Conservation (phyloP, 23 tunicate genomes). For the Styela clava region DNA sequence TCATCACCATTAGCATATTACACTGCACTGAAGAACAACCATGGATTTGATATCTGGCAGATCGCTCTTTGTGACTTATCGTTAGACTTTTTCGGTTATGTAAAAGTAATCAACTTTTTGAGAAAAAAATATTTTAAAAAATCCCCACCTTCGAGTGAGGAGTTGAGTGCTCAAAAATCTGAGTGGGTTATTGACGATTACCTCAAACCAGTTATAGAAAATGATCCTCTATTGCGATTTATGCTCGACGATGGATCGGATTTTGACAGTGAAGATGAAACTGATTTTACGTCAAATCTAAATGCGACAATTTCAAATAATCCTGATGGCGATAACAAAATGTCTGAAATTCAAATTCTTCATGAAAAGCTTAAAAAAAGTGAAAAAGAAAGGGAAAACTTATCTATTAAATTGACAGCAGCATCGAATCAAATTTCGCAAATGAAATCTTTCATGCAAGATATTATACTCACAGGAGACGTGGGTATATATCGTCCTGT, state of each 20-base stretch:
- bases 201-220: slow-evolving; percentile 62
- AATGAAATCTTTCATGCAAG: slow-evolving; percentile 91
- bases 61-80: slow-evolving; percentile 57
- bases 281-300: not conserved
- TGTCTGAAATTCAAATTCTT: not conserved
- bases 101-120: slow-evolving; percentile 74
- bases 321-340: not conserved
- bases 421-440: slow-evolving; percentile 43
- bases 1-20: slow-evolving; percentile 53
- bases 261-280: slow-evolving; percentile 19
- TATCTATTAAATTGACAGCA: slow-evolving; percentile 26
- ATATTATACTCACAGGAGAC: slow-evolving; percentile 47
- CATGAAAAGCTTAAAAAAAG: not conserved
- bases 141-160: slow-evolving; percentile 52
- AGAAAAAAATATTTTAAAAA: slow-evolving; percentile 32
- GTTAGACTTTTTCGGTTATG: slow-evolving; percentile 85
- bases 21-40: slow-evolving; percentile 28
- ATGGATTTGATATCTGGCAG: slow-evolving; percentile 83
- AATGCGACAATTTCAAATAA: not conserved
- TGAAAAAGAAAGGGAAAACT: slow-evolving; percentile 20
- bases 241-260: slow-evolving; percentile 65
- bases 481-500: slow-evolving; percentile 74
- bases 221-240: slow-evolving; percentile 81
- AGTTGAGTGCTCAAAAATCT: slow-evolving; percentile 17
- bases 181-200: slow-evolving; percentile 55